Evolutionary conservation across 1,140 invertebrate species (phyloP), one percentile per base, ranked within the genome.

Genomic region (Saccostrea echinata): DNA sequence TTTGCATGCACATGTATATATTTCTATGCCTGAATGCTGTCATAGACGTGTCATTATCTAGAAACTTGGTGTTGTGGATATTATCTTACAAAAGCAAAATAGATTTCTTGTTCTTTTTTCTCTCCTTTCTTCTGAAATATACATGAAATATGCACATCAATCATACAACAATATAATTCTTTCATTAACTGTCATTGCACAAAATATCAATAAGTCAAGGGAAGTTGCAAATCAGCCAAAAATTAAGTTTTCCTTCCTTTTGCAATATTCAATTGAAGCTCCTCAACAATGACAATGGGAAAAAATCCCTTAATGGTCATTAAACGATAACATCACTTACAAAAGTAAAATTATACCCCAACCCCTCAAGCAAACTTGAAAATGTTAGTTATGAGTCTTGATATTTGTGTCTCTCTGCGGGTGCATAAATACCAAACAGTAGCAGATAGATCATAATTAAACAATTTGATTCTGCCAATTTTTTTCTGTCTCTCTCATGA

Each of bases 141-240:
- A 76, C 68, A 76, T 76, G 68, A 76, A 76, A 76, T 76, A 30
- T 76, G 30, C 68, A 76, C 68, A 76, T 76, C 27, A 30, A 76
- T 76, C 68, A 76, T 33, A 76, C 24, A 76, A 27, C 68, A 30
- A 76, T 71, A 33, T 30, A 30, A 76, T 76, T 76, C 27, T 30
- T 76, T 33, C 30, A 76, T 76, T 24, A 76, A 76, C 68, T 76
- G 24, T 16, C 68, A 76, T 11, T 30, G 30, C 30, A 16, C 24
- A 27, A 76, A 76, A 76, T 27, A 30, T 76, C 68, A 76, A 76
- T 76, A 76, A 76, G 13, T 76, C 13, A 13, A 76, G 68, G 27
- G 30, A 30, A 33, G 27, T 30, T 76, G 30, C 24, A 33, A 76
- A 76, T 76, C 68, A 76, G 30, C 68, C 68, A 76, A 76, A 76